Conservation (phyloP, 1,140 invertebrate genomes). For the Yoshiicerus persimilis region DNA sequence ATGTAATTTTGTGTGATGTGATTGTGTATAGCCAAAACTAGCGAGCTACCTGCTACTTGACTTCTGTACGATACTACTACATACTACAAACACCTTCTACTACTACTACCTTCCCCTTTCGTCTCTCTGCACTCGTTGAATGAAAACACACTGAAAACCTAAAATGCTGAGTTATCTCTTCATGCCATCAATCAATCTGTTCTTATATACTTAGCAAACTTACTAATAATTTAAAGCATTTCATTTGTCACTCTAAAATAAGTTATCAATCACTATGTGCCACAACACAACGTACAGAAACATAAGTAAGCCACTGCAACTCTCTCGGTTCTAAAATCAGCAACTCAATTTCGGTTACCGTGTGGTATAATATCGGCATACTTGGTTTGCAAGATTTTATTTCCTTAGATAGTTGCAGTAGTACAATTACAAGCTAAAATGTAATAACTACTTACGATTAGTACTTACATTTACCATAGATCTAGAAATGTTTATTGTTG, state of each 20-base stretch:
- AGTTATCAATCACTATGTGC: not conserved
- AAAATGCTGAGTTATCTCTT: conserved; percentile 43
- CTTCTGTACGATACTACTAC: conserved; percentile 31
- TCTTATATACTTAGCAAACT: not conserved
- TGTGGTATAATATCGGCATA: not conserved
- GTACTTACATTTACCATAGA: not conserved
- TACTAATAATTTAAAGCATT: not conserved
- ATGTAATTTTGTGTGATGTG: conserved; percentile 37
- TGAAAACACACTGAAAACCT: conserved; percentile 32
- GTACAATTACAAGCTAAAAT: not conserved
- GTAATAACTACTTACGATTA: not conserved
- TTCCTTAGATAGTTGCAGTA: not conserved
- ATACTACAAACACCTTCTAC: conserved; percentile 26
- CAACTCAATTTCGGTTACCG: not conserved
- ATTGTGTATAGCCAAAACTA: conserved; percentile 39
- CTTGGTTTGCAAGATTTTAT: no score
- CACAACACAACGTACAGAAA: not conserved
- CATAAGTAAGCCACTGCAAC: not conserved
- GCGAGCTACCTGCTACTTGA: conserved; percentile 21
- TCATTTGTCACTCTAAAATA: not conserved
- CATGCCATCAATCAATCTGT: conserved; percentile 20
- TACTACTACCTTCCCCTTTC: conserved; percentile 33
- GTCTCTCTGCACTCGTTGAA: conserved; percentile 24
- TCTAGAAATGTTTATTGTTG: conserved; percentile 31
- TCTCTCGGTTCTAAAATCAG: not conserved